Percentiles rank a stretch among this genome's conserved stretches.
Conservation (phyloP, 2,888 invertebrate species). For the Nemoura dubitans region DNA sequence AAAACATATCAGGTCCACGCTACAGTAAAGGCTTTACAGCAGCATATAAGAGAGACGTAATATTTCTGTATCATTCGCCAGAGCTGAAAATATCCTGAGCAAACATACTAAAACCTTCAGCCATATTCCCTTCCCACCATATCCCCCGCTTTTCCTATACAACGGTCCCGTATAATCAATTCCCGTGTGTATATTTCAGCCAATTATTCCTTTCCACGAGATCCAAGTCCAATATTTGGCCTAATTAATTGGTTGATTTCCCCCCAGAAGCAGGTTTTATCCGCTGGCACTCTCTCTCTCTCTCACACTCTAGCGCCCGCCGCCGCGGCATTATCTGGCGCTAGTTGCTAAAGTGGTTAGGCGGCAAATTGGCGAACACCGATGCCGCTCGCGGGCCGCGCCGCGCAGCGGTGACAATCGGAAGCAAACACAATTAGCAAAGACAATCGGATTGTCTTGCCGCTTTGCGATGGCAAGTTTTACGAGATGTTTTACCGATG, state of each 20-base stretch:
- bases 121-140: not conserved
- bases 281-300: not conserved
- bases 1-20: not conserved
- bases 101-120: constrained; percentile 36
- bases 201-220: constrained; percentile 34
- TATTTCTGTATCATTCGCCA: constrained; percentile 44
- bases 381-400: not conserved
- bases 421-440: not conserved
- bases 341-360: not conserved
- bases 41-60: constrained; percentile 1
- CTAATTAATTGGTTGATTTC: constrained; percentile 53
- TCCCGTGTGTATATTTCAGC: constrained; percentile 41
- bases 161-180: not conserved
- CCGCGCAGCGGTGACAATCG: not conserved
- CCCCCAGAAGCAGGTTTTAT: constrained; percentile 41
- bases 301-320: not conserved
- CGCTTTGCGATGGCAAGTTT: not conserved
- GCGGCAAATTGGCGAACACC: not conserved
- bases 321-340: not conserved
- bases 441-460: not conserved
- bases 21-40: not conserved
- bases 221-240: constrained; percentile 52
- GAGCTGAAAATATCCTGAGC: constrained; percentile 45
- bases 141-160: not conserved
- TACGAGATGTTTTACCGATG: not conserved